A percentile compares a stretch with the other conserved stretches of the same genome.
These are phyloP conservation scores for Colletes latitarsis DNA, from an alignment of 1,140 invertebrate species.

Conservation along the genomic window DNA sequence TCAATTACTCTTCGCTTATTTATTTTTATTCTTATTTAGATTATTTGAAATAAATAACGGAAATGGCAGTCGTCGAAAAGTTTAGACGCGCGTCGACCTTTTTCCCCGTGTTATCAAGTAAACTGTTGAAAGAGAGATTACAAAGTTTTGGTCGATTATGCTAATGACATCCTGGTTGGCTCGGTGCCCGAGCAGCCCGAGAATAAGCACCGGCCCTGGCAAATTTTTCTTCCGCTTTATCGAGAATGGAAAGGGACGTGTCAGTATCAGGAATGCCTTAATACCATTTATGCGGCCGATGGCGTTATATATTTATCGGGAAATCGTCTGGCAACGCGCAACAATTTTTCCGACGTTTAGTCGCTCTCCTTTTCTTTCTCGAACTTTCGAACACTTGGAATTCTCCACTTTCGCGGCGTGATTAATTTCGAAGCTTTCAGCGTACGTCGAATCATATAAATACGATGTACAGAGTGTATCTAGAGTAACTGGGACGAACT, in stretches of 20 bases:
- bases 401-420: background rate
- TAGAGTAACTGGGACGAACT: too few relatives aligned
- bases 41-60: too few relatives aligned
- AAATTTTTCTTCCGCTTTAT: constrained; percentile 53
- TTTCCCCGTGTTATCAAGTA: background rate
- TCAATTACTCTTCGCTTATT: too few relatives aligned
- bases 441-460: too few relatives aligned
- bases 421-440: too few relatives aligned
- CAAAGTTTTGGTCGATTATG: constrained; percentile 55
- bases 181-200: constrained; percentile 28
- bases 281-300: constrained; percentile 16
- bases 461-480: too few relatives aligned
- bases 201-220: constrained; percentile 36
- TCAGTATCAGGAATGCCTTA: constrained; percentile 55
- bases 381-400: background rate
- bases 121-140: constrained; percentile 17
- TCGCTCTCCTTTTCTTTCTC: background rate
- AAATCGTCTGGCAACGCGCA: constrained; percentile 8
- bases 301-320: background rate
- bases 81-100: background rate
- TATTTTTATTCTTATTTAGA: too few relatives aligned
- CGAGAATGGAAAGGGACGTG: constrained; percentile 41
- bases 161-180: constrained; percentile 46
- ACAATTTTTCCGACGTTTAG: background rate
- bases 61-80: too few relatives aligned